phyloP scores from a whole-genome alignment of 1,140 invertebrate genomes.

The Cydia amplana region DNA sequence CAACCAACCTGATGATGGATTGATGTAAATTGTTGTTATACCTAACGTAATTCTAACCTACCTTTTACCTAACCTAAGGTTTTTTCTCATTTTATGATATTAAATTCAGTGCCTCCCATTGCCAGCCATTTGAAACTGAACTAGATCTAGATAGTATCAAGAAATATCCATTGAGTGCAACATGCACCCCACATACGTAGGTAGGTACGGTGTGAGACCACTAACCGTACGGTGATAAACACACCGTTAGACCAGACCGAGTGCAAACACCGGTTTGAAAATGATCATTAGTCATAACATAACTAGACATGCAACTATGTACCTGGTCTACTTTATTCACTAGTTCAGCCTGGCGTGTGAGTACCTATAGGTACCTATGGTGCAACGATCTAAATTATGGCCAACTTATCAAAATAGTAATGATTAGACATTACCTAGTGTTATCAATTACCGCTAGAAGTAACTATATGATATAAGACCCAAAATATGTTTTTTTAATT shows the following conservation, averaged over 20 bases:
- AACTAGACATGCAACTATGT: slow-evolving; percentile 4
- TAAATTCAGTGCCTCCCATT: background rate
- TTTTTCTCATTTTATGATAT: too few relatives aligned
- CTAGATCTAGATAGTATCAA: background rate
- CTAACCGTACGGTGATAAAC: slow-evolving; percentile 20
- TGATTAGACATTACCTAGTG: too few relatives aligned
- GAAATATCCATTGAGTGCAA: background rate
- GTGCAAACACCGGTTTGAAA: slow-evolving; percentile 3
- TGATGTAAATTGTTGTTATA: too few relatives aligned
- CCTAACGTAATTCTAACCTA: too few relatives aligned
- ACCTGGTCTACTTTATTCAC: too few relatives aligned
- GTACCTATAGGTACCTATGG: too few relatives aligned
- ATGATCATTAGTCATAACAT: slow-evolving; percentile 17
- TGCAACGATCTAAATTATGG: background rate
- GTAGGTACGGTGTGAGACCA: background rate
- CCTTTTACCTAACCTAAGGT: too few relatives aligned
- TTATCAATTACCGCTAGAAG: too few relatives aligned
- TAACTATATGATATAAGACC: too few relatives aligned
- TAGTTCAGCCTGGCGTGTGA: background rate
- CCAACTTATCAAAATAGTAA: background rate
- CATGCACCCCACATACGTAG: background rate
- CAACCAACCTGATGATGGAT: background rate
- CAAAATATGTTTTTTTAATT: too few relatives aligned
- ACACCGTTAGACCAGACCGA: slow-evolving; percentile 21
- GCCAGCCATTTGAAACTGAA: background rate